Base-by-base conservation (phyloP, 2,113 vertebrate genomes). In the Zosterops borbonicus region DNA sequence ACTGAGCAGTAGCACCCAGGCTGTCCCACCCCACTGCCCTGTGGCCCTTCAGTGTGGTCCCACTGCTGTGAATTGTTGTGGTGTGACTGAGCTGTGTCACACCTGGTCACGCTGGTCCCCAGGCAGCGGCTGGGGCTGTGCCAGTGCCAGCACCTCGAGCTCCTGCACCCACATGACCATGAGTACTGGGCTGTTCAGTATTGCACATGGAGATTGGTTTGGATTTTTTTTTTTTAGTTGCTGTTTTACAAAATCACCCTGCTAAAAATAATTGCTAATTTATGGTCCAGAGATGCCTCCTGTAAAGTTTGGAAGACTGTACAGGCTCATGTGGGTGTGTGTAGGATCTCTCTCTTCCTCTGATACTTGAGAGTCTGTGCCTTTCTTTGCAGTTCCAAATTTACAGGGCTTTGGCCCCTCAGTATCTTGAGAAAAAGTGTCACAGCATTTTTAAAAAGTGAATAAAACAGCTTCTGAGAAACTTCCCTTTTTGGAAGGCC, bases 121-220 rank as follows among this genome's bases (percentile, higher is more conserved):
- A 1, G 12, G 16, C 80, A 58, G 77, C 82, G 75, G 1, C 69
- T 35, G 65, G 42, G 55, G 78, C 21, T n/a, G 25, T 29, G 53
- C 13, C 78, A 35, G 60, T 7, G 49, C 50, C 83, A 60, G 87
- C 73, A 56, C 14, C 11, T 64, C 0, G 4, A n/a, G 23, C 28
- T 59, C 53, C 55, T 62, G 31, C 35, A 3, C 7, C 49, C 41
- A 4, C 0, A 0, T 42, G 23, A 5, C 37, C 37, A 3, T 6
- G 29, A 50, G 28, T 63, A 23, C 41, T 44, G 65, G 25, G 10
- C 64, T 84, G 50, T 23, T 64, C 55, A 67, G 11, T 33, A 4
- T 8, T 68, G 63, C 76, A 64, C 15, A 0, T 19, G 12, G 42
- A 80, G 50, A 18, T 12, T 44, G 41, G 3, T 6, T 65, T 41